Evolutionary conservation across 2,797 vertebrate genomes (phyloP).

Genomic region (Pangasius macronema): DNA sequence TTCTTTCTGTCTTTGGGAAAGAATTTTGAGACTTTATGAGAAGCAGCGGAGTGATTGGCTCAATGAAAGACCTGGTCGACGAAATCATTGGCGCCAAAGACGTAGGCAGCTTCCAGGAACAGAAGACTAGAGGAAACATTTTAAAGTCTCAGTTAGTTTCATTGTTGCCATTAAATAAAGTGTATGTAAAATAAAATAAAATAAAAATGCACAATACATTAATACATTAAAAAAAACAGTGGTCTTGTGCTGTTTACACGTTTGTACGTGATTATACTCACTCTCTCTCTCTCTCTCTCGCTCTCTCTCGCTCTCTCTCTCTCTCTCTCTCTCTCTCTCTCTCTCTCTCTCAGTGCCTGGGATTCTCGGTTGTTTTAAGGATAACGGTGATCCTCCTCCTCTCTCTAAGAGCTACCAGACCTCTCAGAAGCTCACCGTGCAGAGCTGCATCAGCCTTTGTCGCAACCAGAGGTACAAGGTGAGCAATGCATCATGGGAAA

Average conservation of each 20-base stretch:
- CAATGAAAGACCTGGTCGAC: too few species aligned
- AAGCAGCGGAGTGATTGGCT: too few species aligned
- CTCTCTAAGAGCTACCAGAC: constrained; percentile 89
- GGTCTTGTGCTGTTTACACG: too few species aligned
- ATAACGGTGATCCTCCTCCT: constrained; percentile 91
- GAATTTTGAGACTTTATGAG: background rate
- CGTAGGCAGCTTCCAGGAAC: too few species aligned
- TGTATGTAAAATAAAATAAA: background rate
- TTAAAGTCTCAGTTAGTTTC: background rate
- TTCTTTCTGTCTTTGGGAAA: constrained; percentile 4
- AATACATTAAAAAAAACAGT: background rate
- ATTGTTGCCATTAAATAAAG: background rate
- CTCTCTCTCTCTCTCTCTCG: constrained; percentile 32
- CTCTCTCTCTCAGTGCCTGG: constrained; percentile 84
- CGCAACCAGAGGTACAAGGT: constrained; percentile 92
- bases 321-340: constrained; percentile 34
- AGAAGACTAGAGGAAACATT: too few species aligned
- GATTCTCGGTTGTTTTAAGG: constrained; percentile 93
- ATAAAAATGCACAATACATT: background rate
- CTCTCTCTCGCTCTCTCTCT: constrained; percentile 30
- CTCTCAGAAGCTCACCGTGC: constrained; percentile 93
- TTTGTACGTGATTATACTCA: background rate
- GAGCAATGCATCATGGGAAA: constrained; percentile 47
- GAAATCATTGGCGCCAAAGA: too few species aligned
- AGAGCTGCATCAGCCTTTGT: constrained; percentile 93